phyloP scores from a whole-genome alignment of 1,140 invertebrate genomes.

The Telenomus remus region DNA sequence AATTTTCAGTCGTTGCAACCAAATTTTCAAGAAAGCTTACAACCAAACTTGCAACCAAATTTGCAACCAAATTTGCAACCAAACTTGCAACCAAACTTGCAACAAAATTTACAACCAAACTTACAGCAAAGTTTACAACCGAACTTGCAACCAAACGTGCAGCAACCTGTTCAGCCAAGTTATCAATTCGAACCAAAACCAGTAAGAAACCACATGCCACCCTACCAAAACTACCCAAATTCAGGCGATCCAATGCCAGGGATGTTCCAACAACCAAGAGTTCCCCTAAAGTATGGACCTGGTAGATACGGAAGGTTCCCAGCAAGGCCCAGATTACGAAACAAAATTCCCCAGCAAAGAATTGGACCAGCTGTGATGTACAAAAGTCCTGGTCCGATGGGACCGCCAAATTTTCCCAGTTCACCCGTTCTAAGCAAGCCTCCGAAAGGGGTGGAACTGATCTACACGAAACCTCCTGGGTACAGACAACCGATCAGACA shows the following conservation, averaged over 20 bases:
- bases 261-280: conserved; percentile 9
- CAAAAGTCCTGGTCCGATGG: conserved; percentile 35
- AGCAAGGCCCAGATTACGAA: conserved; percentile 27
- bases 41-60: not conserved
- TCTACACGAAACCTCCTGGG: conserved; percentile 68
- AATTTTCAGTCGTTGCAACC: no score
- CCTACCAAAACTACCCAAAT: conserved; percentile 9
- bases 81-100: not conserved
- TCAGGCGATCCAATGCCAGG: conserved; percentile 2
- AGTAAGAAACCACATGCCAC: conserved; percentile 5
- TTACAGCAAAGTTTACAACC: not conserved
- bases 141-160: conserved; percentile 7
- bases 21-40: not conserved
- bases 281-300: conserved; percentile 24
- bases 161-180: not conserved
- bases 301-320: conserved; percentile 21
- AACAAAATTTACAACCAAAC: conserved; percentile 4
- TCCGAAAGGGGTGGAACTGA: conserved; percentile 59
- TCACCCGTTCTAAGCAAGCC: conserved; percentile 10
- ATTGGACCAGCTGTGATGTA: conserved; percentile 52
- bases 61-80: conserved; percentile 9
- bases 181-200: no score
- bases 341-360: conserved; percentile 40
- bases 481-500: conserved; percentile 43
- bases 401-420: conserved; percentile 16